Conservation (phyloP, 2,797 vertebrate species). For the Siniperca undulata region DNA sequence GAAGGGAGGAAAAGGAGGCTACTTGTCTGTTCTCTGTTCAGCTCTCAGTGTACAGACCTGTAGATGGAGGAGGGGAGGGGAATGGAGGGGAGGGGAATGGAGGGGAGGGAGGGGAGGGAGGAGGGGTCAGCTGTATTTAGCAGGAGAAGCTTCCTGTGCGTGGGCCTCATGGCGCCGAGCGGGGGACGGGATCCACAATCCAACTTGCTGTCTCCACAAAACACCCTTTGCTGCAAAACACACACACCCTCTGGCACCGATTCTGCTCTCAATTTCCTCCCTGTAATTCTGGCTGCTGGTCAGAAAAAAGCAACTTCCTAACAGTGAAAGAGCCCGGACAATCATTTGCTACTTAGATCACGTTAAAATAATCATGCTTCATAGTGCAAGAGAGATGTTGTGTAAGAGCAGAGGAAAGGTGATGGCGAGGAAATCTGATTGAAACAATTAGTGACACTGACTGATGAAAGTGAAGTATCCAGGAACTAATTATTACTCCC, state of each 20-base stretch:
- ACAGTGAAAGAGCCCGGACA: conserved; percentile 76
- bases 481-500: conserved; percentile 27
- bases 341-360: conserved; percentile 67
- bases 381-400: conserved; percentile 49
- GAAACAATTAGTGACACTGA: conserved; percentile 53
- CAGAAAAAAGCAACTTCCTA: conserved; percentile 81
- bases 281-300: conserved; percentile 81
- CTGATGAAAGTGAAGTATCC: conserved; percentile 28
- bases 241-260: conserved; percentile 80
- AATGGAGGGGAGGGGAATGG: background rate
- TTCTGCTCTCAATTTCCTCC: conserved; percentile 85
- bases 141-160: conserved; percentile 83
- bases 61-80: conserved; percentile 50
- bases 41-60: conserved; percentile 68
- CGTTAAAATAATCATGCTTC: conserved; percentile 67
- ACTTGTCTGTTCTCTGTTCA: conserved; percentile 65
- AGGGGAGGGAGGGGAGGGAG: background rate
- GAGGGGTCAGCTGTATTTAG: conserved; percentile 76
- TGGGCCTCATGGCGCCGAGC: conserved; percentile 83
- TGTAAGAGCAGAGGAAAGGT: conserved; percentile 46
- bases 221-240: conserved; percentile 77
- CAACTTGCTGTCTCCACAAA: conserved; percentile 83
- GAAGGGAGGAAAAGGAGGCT: conserved; percentile 45
- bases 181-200: conserved; percentile 78
- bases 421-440: conserved; percentile 52